A percentile compares a stretch with the other conserved stretches of the same genome.
Evolutionary conservation across 2,888 invertebrate genomes (phyloP).

Genomic region (Lithophane socia): DNA sequence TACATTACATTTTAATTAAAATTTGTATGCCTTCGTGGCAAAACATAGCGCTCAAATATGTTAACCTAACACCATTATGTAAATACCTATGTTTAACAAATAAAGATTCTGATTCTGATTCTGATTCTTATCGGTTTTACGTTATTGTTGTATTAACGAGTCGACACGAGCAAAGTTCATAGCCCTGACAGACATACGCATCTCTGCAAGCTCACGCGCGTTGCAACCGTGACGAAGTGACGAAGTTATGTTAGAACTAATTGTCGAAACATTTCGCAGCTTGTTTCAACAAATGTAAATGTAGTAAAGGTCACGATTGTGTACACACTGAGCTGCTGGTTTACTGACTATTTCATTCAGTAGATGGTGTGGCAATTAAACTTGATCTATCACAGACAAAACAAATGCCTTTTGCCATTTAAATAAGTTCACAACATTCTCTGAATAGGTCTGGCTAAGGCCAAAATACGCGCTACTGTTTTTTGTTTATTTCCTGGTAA

Average conservation of each 20-base stretch:
- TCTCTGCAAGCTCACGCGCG: not conserved
- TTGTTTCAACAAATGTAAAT: conserved; percentile 50
- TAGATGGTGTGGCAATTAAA: conserved; percentile 30
- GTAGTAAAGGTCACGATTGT: conserved; percentile 47
- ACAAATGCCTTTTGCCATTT: conserved; percentile 22
- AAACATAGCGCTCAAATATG: too few species aligned
- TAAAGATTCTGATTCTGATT: too few species aligned
- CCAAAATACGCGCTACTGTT: not conserved
- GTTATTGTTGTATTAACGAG: not conserved
- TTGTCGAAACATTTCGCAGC: conserved; percentile 44
- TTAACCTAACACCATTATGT: too few species aligned
- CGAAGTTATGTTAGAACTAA: conserved; percentile 30
- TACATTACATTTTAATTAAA: too few species aligned
- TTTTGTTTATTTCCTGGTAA: too few species aligned
- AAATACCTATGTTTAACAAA: too few species aligned
- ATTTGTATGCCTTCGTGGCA: too few species aligned
- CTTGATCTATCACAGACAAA: conserved; percentile 21
- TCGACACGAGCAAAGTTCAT: conserved; percentile 6
- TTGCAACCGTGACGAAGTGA: conserved; percentile 14
- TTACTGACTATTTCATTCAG: conserved; percentile 34
- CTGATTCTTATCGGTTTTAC: not conserved
- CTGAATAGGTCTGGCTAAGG: not conserved
- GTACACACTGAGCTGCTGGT: conserved; percentile 15
- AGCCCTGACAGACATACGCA: conserved; percentile 33
- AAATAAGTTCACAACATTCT: conserved; percentile 20